A percentile compares a stretch with the other conserved stretches of the same genome.
Conservation (phyloP, 2,797 vertebrate species). For the Poeciliopsis presidionis region DNA sequence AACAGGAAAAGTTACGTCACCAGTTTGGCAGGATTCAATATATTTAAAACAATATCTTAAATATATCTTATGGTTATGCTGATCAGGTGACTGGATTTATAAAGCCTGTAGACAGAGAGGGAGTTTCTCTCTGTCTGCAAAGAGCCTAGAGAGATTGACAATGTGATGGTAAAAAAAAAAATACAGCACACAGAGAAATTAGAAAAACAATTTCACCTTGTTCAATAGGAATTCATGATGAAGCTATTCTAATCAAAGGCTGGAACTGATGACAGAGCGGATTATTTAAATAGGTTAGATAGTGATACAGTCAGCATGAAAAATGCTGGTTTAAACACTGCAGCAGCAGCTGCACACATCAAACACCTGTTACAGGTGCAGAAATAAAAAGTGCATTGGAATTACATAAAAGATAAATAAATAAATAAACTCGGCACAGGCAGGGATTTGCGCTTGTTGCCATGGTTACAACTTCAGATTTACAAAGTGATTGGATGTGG, state of each 20-base stretch:
- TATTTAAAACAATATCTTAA: too few species aligned
- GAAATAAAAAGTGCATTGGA: constrained; percentile 27
- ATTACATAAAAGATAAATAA: constrained; percentile 2
- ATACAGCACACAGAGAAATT: not conserved
- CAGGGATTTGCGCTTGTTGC: constrained; percentile 62
- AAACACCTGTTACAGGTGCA: constrained; percentile 21
- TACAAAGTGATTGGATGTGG: constrained; percentile 32
- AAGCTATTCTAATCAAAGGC: too few species aligned
- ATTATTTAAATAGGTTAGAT: not conserved
- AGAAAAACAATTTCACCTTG: not conserved
- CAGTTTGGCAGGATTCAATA: too few species aligned
- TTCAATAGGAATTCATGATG: not conserved
- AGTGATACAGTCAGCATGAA: not conserved
- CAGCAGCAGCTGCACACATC: constrained; percentile 3
- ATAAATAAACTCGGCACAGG: constrained; percentile 13
- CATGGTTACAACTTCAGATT: constrained; percentile 72
- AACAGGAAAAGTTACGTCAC: too few species aligned
- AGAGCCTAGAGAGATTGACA: not conserved
- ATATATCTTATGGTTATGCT: not conserved
- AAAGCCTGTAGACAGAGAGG: not conserved
- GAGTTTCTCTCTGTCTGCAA: too few species aligned
- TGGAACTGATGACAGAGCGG: not conserved
- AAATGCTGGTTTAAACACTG: not conserved
- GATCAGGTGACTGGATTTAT: not conserved
- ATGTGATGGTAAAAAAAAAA: not conserved